Evolutionary conservation across 2,113 vertebrate species (phyloP), one percentile per base, ranked within the genome.

Genomic region (Chloebia gouldiae): DNA sequence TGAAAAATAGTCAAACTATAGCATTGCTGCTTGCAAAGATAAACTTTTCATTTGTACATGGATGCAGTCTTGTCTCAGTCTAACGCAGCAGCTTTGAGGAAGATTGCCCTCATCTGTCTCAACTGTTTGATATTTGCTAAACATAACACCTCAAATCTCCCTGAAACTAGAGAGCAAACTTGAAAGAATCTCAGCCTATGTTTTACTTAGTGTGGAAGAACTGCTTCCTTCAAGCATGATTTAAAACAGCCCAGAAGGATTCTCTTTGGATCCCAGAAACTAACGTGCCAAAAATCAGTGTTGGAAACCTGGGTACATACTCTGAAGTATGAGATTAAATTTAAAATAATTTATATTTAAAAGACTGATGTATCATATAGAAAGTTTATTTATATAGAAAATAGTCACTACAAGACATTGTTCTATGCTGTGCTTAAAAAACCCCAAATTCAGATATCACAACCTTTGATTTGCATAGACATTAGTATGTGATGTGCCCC

Each of bases 1-100:
- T 95, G 93, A 95, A 96, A 97, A 96, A 97, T 44, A 96, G 82
- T 88, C 88, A 94, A 93, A 92, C 79, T 94, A 88, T 39, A 90
- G 76, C 86, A 22, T 47, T 71, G 59, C 82, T 93, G 85, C 90
- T 90, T 88, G 86, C 72, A 90, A 90, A 95, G 96, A 95, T 93
- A 96, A 96, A 95, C 82, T 86, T 97, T 78, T 95, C 83, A 83
- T 88, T 96, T 83, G 64, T 88, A 86, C 82, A n/a, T 40, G 76
- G 72, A 71, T 84, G 72, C 76, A 86, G 83, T 51, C 73, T 91
- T 91, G 90, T 86, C 83, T 94, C 86, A 94, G 94, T 68, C 88
- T 93, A 96, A 88, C 1, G 21, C 51, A 86, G 71, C 42, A 81
- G 91, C 92, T 96, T 94, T 92, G 91, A 93, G 94, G 92, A 88